A percentile compares a stretch with the other conserved stretches of the same genome.
phyloP scores from a whole-genome alignment of 2,113 vertebrate genomes.

The Leptobrachium leishanense region DNA sequence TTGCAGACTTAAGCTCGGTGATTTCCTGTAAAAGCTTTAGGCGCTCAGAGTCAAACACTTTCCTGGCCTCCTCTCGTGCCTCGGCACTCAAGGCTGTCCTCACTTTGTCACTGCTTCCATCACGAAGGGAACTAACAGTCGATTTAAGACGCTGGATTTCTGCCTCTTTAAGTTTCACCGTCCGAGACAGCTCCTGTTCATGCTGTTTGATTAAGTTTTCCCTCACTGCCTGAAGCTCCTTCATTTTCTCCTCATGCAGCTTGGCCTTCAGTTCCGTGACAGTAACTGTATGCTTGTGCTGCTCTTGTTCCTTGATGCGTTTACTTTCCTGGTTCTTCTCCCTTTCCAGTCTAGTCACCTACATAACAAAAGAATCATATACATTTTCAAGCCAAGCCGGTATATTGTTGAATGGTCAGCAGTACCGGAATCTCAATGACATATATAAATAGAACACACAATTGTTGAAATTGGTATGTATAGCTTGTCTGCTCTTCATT shows the following conservation, averaged over 20 bases:
- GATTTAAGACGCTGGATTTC: constrained; percentile 94
- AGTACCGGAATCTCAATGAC: too few relatives aligned
- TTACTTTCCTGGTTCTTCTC: constrained; percentile 97
- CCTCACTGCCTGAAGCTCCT: constrained; percentile 89
- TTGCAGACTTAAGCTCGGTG: constrained; percentile 82
- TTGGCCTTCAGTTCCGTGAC: constrained; percentile 93
- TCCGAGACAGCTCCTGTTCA: constrained; percentile 89
- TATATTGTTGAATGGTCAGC: too few relatives aligned
- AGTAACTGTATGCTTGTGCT: constrained; percentile 92
- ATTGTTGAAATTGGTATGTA: too few relatives aligned
- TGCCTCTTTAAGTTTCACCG: constrained; percentile 89
- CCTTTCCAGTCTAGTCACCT: constrained; percentile 93
- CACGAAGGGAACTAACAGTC: constrained; percentile 82
- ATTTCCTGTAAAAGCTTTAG: constrained; percentile 95
- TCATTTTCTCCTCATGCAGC: constrained; percentile 96
- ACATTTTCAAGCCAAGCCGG: too few relatives aligned
- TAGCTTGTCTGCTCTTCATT: too few relatives aligned
- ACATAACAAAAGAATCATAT: background rate
- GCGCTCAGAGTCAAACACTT: constrained; percentile 93
- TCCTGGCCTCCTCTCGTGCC: constrained; percentile 92
- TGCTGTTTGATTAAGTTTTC: constrained; percentile 95
- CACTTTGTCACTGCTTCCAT: constrained; percentile 94
- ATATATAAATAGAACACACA: too few relatives aligned
- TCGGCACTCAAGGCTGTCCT: constrained; percentile 89
- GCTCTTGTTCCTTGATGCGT: constrained; percentile 90